phyloP scores from a whole-genome alignment of 2,797 vertebrate genomes.

The Phataginus tricuspis region DNA sequence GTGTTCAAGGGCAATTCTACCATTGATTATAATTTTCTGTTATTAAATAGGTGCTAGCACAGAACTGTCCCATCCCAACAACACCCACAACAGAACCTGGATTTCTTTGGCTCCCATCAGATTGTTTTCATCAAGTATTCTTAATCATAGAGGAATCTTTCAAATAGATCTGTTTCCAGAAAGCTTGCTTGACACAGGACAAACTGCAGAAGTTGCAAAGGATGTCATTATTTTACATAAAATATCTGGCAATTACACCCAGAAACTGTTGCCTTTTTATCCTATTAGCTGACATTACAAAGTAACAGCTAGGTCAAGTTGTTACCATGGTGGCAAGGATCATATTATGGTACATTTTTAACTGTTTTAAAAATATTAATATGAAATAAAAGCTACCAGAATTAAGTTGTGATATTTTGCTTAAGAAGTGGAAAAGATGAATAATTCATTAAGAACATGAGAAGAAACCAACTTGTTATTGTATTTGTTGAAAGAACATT shows the following conservation, averaged over 20 bases:
- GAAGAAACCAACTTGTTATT: neutral
- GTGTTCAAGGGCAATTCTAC: neutral
- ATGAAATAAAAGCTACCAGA: constrained; percentile 11
- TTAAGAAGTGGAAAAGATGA: constrained; percentile 27
- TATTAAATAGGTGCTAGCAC: constrained; percentile 9
- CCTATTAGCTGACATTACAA: neutral
- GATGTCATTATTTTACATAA: neutral
- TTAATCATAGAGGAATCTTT: constrained; percentile 44
- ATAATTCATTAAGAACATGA: neutral
- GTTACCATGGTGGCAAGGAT: neutral
- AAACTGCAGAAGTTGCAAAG: constrained; percentile 17
- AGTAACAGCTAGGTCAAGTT: neutral
- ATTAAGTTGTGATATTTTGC: constrained; percentile 6
- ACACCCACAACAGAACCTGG: neutral
- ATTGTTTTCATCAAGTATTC: neutral
- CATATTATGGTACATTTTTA: constrained; percentile 8
- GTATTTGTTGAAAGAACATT: neutral
- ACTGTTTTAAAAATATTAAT: constrained; percentile 34
- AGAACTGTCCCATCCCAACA: neutral
- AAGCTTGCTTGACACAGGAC: constrained; percentile 7
- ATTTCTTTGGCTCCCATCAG: neutral
- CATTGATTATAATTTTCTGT: neutral
- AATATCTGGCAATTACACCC: neutral
- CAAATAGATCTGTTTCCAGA: constrained; percentile 46
- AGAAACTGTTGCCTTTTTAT: constrained; percentile 32